A percentile compares a stretch with the other conserved stretches of the same genome.
phyloP scores from a whole-genome alignment of 92 coral and sea anemone genomes.

The Epizoanthus stellaris region DNA sequence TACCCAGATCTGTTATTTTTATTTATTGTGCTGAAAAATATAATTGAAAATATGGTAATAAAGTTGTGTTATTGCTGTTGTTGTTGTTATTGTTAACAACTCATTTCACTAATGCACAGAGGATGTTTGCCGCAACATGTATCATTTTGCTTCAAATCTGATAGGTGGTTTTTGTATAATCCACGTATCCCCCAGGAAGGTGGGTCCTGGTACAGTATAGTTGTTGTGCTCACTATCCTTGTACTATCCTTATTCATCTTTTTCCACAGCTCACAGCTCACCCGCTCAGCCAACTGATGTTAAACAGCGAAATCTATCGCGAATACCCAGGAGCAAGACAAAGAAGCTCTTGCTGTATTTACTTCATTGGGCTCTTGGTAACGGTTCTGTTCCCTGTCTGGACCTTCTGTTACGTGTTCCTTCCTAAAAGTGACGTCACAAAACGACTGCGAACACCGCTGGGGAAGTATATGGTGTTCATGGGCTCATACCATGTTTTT shows the following conservation, averaged over 20 bases:
- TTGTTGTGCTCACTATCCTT: no score
- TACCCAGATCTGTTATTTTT: no score
- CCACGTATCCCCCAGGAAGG: no score
- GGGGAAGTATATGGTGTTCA: slow-evolving; percentile 41
- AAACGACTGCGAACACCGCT: slow-evolving; percentile 48
- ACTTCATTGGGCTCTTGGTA: slow-evolving; percentile 14
- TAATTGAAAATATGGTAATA: no score
- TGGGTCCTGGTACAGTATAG: no score
- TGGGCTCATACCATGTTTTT: slow-evolving; percentile 49
- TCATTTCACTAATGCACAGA: no score
- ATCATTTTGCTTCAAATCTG: no score
- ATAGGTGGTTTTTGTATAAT: no score
- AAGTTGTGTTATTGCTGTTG: no score
- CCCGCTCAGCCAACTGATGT: slow-evolving; percentile 56
- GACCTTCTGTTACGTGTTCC: slow-evolving; percentile 33
- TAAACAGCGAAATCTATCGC: slow-evolving; percentile 51
- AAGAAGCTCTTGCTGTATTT: slow-evolving; percentile 26
- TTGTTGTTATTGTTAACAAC: no score
- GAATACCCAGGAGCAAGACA: slow-evolving; percentile 28
- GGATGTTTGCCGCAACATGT: no score
- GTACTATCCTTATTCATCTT: background rate
- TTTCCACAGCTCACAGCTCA: slow-evolving; percentile 46
- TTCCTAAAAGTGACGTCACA: slow-evolving; percentile 30
- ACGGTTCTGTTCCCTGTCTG: slow-evolving; percentile 44
- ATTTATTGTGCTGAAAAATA: no score